Percentiles rank a stretch among this genome's conserved stretches.
These are phyloP conservation scores for Steinernema scapterisci DNA, from an alignment of 2,888 invertebrate species.

Conservation along the genomic window DNA sequence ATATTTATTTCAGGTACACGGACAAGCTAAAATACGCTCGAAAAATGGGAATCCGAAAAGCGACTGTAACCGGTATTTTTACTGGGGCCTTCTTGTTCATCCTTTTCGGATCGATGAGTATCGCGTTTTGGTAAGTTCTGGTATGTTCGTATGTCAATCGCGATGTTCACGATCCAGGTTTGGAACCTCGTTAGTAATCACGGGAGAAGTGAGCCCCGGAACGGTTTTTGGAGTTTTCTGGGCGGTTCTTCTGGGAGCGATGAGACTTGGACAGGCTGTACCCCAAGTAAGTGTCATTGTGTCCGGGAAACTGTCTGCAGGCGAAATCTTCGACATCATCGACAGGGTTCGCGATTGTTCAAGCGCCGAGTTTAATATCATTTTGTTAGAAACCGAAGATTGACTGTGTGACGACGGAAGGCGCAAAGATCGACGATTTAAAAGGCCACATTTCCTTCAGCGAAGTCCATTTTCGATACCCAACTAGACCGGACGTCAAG, in stretches of 20 bases:
- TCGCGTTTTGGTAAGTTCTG: conserved; percentile 61
- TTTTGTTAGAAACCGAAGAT: conserved; percentile 68
- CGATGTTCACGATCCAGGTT: conserved; percentile 44
- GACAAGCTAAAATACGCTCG: conserved; percentile 39
- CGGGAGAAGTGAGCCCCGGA: conserved; percentile 52
- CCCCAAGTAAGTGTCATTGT: conserved; percentile 82
- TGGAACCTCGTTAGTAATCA: conserved; percentile 49
- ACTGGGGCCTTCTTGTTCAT: conserved; percentile 58
- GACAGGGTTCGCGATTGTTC: conserved; percentile 64
- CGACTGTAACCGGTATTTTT: conserved; percentile 42
- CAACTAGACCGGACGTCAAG: conserved; percentile 68
- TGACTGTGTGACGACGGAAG: conserved; percentile 69
- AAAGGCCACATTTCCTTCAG: conserved; percentile 70
- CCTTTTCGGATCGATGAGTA: conserved; percentile 68
- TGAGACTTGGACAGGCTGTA: conserved; percentile 78
- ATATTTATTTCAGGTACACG: conserved; percentile 38
- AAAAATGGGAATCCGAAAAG: conserved; percentile 46
- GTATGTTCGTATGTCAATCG: background rate
- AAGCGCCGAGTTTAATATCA: conserved; percentile 1
- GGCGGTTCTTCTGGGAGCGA: conserved; percentile 67
- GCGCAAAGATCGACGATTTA: conserved; percentile 68
- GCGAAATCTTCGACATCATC: conserved; percentile 71
- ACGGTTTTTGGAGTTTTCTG: conserved; percentile 61
- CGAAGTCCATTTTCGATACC: conserved; percentile 70
- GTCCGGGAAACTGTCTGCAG: conserved; percentile 79